Conservation (phyloP, 2,113 vertebrate species). For the Ceyx cyanopectus region DNA sequence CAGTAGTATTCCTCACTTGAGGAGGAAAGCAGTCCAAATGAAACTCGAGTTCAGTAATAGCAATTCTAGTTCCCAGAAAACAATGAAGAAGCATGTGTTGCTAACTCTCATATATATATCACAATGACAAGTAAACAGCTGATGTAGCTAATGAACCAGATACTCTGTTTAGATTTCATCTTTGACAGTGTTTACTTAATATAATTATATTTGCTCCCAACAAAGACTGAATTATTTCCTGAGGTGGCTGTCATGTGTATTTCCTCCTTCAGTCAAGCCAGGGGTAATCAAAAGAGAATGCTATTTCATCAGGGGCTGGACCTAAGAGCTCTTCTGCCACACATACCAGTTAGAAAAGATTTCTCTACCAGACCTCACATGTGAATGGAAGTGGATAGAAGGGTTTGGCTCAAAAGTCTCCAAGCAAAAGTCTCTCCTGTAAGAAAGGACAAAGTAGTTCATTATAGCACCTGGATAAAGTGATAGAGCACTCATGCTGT, state of each 20-base stretch:
- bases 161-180: constrained; percentile 11
- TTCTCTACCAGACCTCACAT: neutral
- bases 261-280: neutral
- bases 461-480: neutral
- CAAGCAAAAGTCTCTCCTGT: rapidly evolving
- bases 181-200: constrained; percentile 23
- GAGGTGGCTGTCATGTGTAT: neutral
- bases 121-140: neutral
- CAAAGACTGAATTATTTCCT: constrained; percentile 8
- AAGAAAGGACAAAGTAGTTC: neutral
- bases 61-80: neutral
- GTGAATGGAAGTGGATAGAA: neutral
- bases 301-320: neutral
- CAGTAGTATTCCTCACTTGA: neutral
- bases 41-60: neutral
- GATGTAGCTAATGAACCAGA: constrained; percentile 22
- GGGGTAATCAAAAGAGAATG: neutral
- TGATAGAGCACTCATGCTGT: rapidly evolving
- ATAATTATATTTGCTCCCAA: constrained; percentile 13
- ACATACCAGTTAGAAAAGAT: neutral
- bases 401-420: neutral
- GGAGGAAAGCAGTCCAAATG: neutral
- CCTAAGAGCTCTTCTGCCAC: neutral
- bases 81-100: neutral
- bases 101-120: neutral